These are phyloP conservation scores for Dermatemys mawii DNA, from an alignment of 2,113 vertebrate genomes.

Conservation along the genomic window DNA sequence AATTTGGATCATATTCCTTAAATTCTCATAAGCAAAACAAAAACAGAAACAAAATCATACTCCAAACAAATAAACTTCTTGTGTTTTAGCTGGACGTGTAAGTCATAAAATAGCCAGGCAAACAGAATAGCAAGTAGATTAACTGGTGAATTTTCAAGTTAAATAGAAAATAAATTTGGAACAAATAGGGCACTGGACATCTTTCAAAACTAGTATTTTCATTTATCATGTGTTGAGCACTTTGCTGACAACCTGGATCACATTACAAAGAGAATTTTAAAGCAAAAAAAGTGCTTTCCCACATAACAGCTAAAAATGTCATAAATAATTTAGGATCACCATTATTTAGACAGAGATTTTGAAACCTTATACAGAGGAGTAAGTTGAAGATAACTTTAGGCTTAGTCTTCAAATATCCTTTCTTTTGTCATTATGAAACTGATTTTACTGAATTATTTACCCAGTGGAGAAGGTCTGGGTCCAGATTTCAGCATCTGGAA, in stretches of 20 bases:
- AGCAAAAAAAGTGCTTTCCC: background rate
- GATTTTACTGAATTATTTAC: background rate
- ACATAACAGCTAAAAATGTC: background rate
- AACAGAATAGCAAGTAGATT: background rate
- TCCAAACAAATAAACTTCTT: background rate
- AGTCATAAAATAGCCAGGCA: background rate
- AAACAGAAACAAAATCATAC: background rate
- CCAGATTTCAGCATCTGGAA: background rate
- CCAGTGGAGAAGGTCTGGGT: background rate
- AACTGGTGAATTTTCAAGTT: background rate
- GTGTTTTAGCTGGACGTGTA: background rate
- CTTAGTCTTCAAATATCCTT: background rate
- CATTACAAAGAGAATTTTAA: background rate
- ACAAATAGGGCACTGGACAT: background rate
- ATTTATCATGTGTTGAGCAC: background rate
- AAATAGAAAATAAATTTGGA: background rate
- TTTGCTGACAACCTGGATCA: background rate
- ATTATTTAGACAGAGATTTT: background rate
- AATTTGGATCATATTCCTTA: conserved; percentile 7
- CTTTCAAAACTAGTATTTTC: background rate
- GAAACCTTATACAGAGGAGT: background rate
- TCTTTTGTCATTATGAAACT: background rate
- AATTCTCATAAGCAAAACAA: background rate
- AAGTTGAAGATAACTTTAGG: background rate
- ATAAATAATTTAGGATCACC: background rate